A percentile compares a stretch with the other conserved stretches of the same genome.
Evolutionary conservation across 2,797 vertebrate species (phyloP).

Genomic region (Tenualosa thibaudeaui): DNA sequence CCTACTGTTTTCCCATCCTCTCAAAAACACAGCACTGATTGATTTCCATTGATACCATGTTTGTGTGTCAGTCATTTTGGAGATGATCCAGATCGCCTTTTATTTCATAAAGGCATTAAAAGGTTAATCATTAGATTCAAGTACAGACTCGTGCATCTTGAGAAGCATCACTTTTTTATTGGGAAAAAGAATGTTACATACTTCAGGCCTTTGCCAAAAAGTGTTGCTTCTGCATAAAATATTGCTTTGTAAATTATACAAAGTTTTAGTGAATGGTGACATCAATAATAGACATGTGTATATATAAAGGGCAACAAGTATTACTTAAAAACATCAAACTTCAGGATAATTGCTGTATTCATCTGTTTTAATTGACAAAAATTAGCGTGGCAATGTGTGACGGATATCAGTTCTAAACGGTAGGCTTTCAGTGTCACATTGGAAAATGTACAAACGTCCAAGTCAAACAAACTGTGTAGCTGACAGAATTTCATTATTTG

Average conservation of each 20-base stretch:
- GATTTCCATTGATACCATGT: background rate
- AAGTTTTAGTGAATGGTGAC: conserved; percentile 10
- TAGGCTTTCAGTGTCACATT: conserved; percentile 18
- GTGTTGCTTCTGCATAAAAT: conserved; percentile 25
- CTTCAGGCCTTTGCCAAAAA: background rate
- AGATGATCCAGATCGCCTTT: background rate
- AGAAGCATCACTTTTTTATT: background rate
- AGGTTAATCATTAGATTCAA: background rate
- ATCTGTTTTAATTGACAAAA: background rate
- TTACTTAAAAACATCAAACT: conserved; percentile 11
- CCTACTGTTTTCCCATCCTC: background rate
- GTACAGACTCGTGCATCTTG: background rate
- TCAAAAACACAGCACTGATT: background rate
- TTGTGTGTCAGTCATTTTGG: background rate
- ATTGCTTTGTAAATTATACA: conserved; percentile 17
- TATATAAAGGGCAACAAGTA: background rate
- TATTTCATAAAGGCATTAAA: background rate
- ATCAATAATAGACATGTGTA: conserved; percentile 20
- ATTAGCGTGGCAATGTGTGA: background rate
- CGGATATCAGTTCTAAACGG: conserved; percentile 11
- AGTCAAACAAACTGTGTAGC: background rate
- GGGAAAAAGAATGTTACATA: conserved; percentile 17
- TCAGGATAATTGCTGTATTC: conserved; percentile 11
- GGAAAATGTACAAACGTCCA: background rate
- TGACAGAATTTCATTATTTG: conserved; percentile 9